Percentiles rank a stretch among this genome's conserved stretches.
Evolutionary conservation across 2,797 vertebrate species (phyloP).

Genomic region (Neosilurus mollespiculum): DNA sequence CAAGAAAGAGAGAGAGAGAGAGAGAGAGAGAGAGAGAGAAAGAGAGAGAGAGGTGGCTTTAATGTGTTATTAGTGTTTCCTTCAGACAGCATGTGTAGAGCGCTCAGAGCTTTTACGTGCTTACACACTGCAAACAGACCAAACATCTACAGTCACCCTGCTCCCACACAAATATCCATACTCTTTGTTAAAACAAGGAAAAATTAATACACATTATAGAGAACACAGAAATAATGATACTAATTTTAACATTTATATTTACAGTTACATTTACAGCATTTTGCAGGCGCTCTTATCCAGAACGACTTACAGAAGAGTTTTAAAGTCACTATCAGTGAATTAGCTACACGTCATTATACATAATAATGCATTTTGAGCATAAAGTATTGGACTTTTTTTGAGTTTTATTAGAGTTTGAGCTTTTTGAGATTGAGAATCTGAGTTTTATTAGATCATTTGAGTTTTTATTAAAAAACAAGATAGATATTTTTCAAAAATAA

Average conservation of each 20-base stretch:
- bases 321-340: too few species aligned
- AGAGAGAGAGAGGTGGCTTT: not conserved
- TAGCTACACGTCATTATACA: too few species aligned
- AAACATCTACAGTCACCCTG: not conserved
- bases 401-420: too few species aligned
- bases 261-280: too few species aligned
- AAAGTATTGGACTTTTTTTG: not conserved
- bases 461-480: not conserved
- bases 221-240: not conserved
- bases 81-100: not conserved
- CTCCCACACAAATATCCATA: not conserved
- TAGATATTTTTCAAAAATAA: not conserved
- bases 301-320: too few species aligned
- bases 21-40: not conserved
- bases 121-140: not conserved
- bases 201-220: not conserved
- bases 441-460: not conserved
- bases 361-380: not conserved
- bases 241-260: too few species aligned
- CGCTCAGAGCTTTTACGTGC: not conserved
- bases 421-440: too few species aligned
- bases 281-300: too few species aligned
- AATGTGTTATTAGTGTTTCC: not conserved
- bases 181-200: not conserved
- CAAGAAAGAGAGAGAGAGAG: conserved; percentile 44